phyloP scores from a whole-genome alignment of 2,797 vertebrate genomes.

The Buceros bicornis region DNA sequence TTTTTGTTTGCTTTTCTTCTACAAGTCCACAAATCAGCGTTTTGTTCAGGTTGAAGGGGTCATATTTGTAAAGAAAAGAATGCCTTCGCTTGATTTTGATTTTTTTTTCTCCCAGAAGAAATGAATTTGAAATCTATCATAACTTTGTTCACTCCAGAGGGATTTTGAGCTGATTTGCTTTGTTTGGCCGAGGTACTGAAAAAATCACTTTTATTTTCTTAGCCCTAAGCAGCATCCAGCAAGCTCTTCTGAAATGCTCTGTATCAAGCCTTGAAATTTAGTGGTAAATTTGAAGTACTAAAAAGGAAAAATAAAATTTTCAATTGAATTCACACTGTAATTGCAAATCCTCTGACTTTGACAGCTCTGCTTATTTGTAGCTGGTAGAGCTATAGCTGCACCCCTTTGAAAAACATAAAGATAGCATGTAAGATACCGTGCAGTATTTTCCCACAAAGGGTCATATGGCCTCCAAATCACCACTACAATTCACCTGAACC shows the following conservation, averaged over 20 bases:
- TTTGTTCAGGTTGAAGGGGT: not conserved
- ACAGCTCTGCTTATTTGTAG: not conserved
- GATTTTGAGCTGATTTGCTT: constrained; percentile 22
- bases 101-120: not conserved
- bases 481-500: not conserved
- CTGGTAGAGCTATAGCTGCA: not conserved
- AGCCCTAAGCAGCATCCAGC: not conserved
- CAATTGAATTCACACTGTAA: not conserved
- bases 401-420: not conserved
- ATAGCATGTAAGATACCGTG: not conserved
- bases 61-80: not conserved
- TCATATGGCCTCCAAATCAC: not conserved
- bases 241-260: not conserved
- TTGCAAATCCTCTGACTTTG: not conserved
- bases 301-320: not conserved
- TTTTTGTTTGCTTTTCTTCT: not conserved
- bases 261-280: not conserved
- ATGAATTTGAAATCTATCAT: not conserved
- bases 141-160: not conserved
- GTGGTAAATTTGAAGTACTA: not conserved
- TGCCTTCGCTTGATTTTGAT: not conserved
- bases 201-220: constrained; percentile 30
- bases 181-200: constrained; percentile 8
- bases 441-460: not conserved
- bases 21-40: not conserved